phyloP scores from a whole-genome alignment of 2,888 invertebrate genomes.

The Chrysopilus asiliformis region DNA sequence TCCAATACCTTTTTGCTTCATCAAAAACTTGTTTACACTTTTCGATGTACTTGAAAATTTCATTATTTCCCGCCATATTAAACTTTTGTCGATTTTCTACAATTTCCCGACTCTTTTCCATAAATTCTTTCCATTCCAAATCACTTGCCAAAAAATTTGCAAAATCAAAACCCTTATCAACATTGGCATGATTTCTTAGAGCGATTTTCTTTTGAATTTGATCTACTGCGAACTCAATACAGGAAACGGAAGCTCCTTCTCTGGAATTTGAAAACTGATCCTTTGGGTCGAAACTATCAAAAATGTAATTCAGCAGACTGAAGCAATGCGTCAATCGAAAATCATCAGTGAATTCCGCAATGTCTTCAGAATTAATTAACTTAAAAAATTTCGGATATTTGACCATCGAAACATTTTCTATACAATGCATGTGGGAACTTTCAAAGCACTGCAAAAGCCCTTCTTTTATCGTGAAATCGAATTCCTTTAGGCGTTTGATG shows the following conservation, averaged over 20 bases:
- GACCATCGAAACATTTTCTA: slow-evolving; percentile 33
- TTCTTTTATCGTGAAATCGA: slow-evolving; percentile 40
- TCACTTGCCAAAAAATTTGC: no score
- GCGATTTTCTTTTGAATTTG: no score
- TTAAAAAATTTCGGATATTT: slow-evolving; percentile 52
- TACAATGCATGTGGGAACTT: slow-evolving; percentile 26
- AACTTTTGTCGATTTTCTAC: no score
- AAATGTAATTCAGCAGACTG: slow-evolving; percentile 51
- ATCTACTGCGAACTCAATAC: neutral
- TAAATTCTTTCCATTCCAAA: no score
- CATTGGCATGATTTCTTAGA: no score
- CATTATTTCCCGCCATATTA: no score
- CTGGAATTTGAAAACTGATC: neutral
- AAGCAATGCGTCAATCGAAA: slow-evolving; percentile 68
- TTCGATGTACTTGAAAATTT: neutral
- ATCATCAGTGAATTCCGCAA: slow-evolving; percentile 38
- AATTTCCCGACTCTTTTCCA: no score
- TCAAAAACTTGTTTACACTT: neutral
- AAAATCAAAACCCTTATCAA: no score
- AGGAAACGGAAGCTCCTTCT: no score
- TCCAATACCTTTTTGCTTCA: slow-evolving; percentile 31
- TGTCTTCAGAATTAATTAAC: slow-evolving; percentile 24
- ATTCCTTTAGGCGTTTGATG: slow-evolving; percentile 21
- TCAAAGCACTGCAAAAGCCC: slow-evolving; percentile 34
- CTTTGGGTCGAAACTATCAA: slow-evolving; percentile 17